phyloP scores from a whole-genome alignment of 2,797 vertebrate genomes.

The Melanotaenia maccullochi region DNA sequence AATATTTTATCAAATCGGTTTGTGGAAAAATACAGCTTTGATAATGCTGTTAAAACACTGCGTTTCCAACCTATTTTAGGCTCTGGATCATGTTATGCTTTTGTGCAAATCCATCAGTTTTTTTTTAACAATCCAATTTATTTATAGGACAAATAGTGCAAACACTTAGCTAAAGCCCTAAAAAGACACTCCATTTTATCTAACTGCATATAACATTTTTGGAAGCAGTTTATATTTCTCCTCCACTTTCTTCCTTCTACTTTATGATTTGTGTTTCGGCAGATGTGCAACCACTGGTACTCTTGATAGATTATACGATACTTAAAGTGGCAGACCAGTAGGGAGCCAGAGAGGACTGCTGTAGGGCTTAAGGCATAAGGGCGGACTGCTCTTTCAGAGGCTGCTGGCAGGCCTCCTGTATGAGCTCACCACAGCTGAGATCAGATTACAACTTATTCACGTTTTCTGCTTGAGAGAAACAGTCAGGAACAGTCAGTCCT shows the following conservation, averaged over 20 bases:
- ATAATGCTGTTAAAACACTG: background rate
- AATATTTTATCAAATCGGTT: background rate
- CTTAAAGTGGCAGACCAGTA: constrained; percentile 42
- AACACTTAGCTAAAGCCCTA: background rate
- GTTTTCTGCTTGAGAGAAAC: constrained; percentile 69
- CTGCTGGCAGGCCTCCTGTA: constrained; percentile 69
- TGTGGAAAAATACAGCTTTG: too few species aligned
- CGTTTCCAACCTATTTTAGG: background rate
- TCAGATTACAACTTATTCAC: constrained; percentile 80
- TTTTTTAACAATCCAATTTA: background rate
- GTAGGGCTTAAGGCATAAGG: constrained; percentile 53
- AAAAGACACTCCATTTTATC: background rate
- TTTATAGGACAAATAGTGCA: background rate
- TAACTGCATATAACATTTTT: background rate
- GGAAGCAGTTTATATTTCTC: background rate
- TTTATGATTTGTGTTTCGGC: constrained; percentile 18
- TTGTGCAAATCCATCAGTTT: background rate
- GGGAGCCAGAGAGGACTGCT: constrained; percentile 43
- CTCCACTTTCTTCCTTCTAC: constrained; percentile 4
- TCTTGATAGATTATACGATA: constrained; percentile 32
- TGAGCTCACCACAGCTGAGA: constrained; percentile 78
- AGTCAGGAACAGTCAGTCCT: constrained; percentile 51
- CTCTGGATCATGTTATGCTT: too few species aligned
- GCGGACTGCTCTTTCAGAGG: constrained; percentile 62
- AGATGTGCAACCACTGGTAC: constrained; percentile 5